Evolutionary conservation across 2,113 vertebrate genomes (phyloP).

Genomic region (Dendrocopos noguchii): DNA sequence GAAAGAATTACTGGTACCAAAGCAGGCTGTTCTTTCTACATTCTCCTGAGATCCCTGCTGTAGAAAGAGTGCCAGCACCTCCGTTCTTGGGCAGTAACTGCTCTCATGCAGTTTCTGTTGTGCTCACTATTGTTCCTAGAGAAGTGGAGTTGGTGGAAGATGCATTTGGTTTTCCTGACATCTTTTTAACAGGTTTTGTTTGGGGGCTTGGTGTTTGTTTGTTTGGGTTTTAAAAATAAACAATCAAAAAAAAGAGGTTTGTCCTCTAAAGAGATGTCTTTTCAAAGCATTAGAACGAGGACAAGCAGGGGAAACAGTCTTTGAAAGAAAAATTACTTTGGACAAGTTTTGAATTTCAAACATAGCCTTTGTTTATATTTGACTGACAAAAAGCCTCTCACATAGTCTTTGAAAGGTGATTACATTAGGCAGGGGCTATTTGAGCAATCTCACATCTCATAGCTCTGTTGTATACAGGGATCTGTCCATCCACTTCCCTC

Average conservation of each 20-base stretch:
- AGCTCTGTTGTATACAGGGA: conserved; percentile 47
- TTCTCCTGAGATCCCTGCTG: not conserved
- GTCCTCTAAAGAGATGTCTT: conserved; percentile 1
- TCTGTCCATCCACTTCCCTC: conserved; percentile 40
- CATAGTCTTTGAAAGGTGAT: conserved; percentile 65
- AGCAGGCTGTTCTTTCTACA: not conserved
- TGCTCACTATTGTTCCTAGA: not conserved
- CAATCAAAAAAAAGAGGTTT: conserved; percentile 46
- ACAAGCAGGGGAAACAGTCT: not conserved
- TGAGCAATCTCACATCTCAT: conserved; percentile 60
- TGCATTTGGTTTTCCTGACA: conserved; percentile 12
- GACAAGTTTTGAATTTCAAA: conserved; percentile 70
- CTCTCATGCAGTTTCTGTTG: not conserved
- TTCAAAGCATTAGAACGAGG: conserved; percentile 25
- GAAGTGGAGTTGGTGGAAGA: not conserved
- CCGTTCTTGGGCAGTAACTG: not conserved
- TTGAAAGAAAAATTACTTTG: conserved; percentile 51
- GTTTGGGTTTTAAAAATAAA: not conserved
- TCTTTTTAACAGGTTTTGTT: not conserved
- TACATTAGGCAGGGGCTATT: conserved; percentile 70
- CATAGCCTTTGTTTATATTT: conserved; percentile 62
- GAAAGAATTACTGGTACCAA: not conserved
- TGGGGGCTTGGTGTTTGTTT: not conserved
- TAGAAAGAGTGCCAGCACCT: not conserved
- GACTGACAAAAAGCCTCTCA: conserved; percentile 69